Evolutionary conservation across 2,888 invertebrate genomes (phyloP).

Genomic region (Tipula helvola): DNA sequence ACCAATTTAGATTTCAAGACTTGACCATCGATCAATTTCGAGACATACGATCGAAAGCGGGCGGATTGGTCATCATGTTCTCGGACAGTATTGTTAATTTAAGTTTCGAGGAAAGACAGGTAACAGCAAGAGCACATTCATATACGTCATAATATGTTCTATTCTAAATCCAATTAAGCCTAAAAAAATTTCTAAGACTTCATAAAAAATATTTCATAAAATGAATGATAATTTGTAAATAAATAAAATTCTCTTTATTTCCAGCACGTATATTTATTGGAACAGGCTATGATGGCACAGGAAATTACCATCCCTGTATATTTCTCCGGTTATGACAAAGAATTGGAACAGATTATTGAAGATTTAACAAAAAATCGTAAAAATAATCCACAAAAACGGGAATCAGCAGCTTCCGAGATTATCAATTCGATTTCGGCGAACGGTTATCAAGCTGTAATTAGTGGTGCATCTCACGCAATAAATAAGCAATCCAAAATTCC

Average conservation of each 20-base stretch:
- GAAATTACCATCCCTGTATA: slow-evolving; percentile 78
- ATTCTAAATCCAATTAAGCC: background rate
- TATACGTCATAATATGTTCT: background rate
- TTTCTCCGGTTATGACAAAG: slow-evolving; percentile 63
- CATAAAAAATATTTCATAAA: background rate
- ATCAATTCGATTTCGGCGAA: slow-evolving; percentile 82
- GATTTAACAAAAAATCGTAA: slow-evolving; percentile 51
- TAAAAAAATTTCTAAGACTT: background rate
- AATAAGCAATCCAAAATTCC: slow-evolving; percentile 71
- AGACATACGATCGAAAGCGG: slow-evolving; percentile 65
- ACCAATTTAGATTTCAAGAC: slow-evolving; percentile 47
- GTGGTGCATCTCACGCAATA: slow-evolving; percentile 54
- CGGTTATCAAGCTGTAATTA: slow-evolving; percentile 82
- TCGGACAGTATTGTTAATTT: slow-evolving; percentile 58
- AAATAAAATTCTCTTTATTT: slow-evolving; percentile 18
- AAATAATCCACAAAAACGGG: slow-evolving; percentile 37
- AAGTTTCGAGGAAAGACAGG: slow-evolving; percentile 55
- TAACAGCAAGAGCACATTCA: slow-evolving; percentile 23
- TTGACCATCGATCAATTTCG: slow-evolving; percentile 66
- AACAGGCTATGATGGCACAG: slow-evolving; percentile 68
- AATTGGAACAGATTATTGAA: slow-evolving; percentile 59
- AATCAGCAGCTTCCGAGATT: slow-evolving; percentile 72
- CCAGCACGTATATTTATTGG: slow-evolving; percentile 62
- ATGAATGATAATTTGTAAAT: background rate
- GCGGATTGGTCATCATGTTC: slow-evolving; percentile 72